Evolutionary conservation across 2,888 invertebrate genomes (phyloP), one percentile per base, ranked within the genome.

Genomic region (Xanthia togata): DNA sequence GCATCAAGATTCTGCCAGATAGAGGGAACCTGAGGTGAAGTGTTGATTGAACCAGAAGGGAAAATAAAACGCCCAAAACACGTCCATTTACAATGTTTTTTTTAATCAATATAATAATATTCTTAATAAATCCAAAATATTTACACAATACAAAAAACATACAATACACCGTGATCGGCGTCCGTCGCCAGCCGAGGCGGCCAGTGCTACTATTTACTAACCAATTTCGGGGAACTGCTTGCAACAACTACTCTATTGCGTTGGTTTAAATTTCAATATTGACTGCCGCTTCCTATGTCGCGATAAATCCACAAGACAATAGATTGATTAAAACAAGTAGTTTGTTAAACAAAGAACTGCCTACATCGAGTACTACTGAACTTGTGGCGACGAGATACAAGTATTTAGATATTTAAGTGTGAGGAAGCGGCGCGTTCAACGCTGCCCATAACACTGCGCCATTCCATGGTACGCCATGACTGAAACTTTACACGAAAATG

Each of bases 81-180:
- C 67, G 71, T 87, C 90, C 92, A 96, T 96, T 96, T 96, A 96
- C 96, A 96, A 95, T 96, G 94, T 96, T 96, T 96, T 96, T n/a
- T 96, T 96, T 96, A 96, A 96, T 96, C 96, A 96, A 96, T 96
- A 96, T 96, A 96, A 96, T 96, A 96, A 96, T 88, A 88, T 88
- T 96, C 96, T 96, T 96, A 96, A 96, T 96, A 96, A 96, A 96
- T 96, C 96, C 96, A 96, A 96, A 96, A 96, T 96, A 96, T 96
- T 96, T 96, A 96, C 96, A 96, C 96, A 95, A 95, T 96, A 96
- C 96, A 96, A 96, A 85, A 95, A 96, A 96, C 96, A 96, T 96
- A 96, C 95, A 95, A 93, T 95, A 94, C 92, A 95, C 93, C 93
- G 93, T 92, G 93, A 93, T 92, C 93, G 92, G 93, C 93, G 93